Base-by-base conservation (phyloP, 2,113 vertebrate genomes). In the Sceloporus tristichus region DNA sequence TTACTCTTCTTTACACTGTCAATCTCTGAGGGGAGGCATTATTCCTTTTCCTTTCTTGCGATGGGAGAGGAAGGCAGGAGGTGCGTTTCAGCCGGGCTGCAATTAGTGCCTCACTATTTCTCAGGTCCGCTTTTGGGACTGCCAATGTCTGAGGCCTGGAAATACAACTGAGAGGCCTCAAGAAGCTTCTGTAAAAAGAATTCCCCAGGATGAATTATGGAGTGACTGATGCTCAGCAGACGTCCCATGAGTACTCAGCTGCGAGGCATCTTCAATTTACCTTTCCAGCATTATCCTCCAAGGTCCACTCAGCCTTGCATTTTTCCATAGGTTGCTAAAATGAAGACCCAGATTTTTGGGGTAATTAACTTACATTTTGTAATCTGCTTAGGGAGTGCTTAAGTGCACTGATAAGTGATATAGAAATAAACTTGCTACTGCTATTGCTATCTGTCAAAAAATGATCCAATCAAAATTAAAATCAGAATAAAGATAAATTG, bases 161-260 rank as follows among this genome's bases (percentile, higher is more conserved):
- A 7, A 9, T 62, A 54, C 53, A 13, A 23, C n/a, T 13, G 5
- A 10, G 34, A 14, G 0, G 4, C 87, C 27, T 83, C 0, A 0
- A 16, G 79, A 8, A 18, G 0, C 0, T 29, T 83, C 16, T 81
- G 25, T 66, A 66, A 48, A 71, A 81, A 62, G 59, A 27, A 23
- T 40, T 14, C 34, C 18, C 62, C n/a, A 53, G n/a, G 34, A 53
- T n/a, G 18, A 23, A 4, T 84, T 65, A 38, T 40, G 25, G 23
- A 29, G 1, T 76, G 27, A 68, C 40, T 73, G 75, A 18, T 66
- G 53, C 27, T 59, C 48, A 14, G 9, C 62, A 18, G 73, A 77
- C 48, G 0, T 4, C 56, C 29, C 82, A 34, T n/a, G 2, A 4
- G 5, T 0, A 68, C 10, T 9, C 48, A 27, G 0, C 75, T 76